Base-by-base conservation (phyloP, 2,113 vertebrate genomes). In the Hypomesus transpacificus region DNA sequence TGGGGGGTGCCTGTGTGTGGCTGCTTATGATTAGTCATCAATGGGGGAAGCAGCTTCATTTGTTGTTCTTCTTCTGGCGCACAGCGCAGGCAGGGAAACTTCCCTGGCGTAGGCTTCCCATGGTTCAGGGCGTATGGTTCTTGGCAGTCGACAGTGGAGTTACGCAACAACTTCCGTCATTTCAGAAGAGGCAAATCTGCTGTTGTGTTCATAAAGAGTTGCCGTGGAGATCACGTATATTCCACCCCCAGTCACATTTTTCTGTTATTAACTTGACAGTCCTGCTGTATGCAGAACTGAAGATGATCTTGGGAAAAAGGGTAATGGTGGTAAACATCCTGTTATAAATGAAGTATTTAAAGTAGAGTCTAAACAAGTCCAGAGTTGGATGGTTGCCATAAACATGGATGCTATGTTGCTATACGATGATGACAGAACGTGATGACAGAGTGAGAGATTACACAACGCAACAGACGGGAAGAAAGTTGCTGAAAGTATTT, bases 161-260 rank as follows among this genome's bases (percentile, higher is more conserved):
- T 88, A 88, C 77, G 82, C 86, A 90, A 90, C 34, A 31, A 79
- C 84, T 84, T 88, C 81, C 79, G 84, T 87, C 80, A 88, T 87
- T 84, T 84, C 78, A 63, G 82, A 82, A 79, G 50, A 39, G 80
- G 84, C 77, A 72, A 72, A 87, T 70, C 65, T 75, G 77, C 79
- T 77, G 84, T 85, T 90, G 87, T 87, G 67, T 86, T 85, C 81
- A 79, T 84, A 85, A 87, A 84, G 75, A 66, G 84, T 87, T 78
- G 76, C n/a, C 57, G n/a, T 21, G 21, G 21, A 7, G 21, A 13
- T 21, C 21, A 20, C 21, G n/a, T 22, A 59, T 59, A 59, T 59
- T 7, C 57, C 20, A 59, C 24, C 28, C 22, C 2, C 57, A 21
- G 57, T 59, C 20, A 4, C 17, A 22, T 9, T 11, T 21, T 59